Evolutionary conservation across 2,888 invertebrate genomes (phyloP), one percentile per base, ranked within the genome.

Genomic region (Lamproptera curius): DNA sequence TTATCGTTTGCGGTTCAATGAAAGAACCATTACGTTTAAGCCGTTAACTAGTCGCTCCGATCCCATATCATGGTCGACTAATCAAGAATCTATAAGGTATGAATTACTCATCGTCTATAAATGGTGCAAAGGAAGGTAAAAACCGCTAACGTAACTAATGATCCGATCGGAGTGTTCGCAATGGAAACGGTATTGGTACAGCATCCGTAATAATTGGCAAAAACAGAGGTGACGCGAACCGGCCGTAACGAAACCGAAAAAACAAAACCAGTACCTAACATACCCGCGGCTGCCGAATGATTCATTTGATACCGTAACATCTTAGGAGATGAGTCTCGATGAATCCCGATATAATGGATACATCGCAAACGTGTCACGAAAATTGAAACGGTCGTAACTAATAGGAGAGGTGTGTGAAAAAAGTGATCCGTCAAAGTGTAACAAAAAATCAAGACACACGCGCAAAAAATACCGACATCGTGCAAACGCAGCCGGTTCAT

Each of bases 401-500:
- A 50, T 42, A 46, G 34, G 13, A 20, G 33, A 20, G 23, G 16
- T 15, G n/a, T n/a, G n/a, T 9, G 33, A 46, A 46, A 45, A n/a
- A 42, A 48, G 28, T 47, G 42, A 42, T 47, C 33, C 31, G 47
- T 38, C 37, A 47, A 42, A 13, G 37, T 16, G 16, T 11, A 9
- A 52, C 50, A 52, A 51, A 48, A 23, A 15, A 13, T 46, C 47
- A 23, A 10, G 40, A 31, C 34, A 13, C 16, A 11, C 17, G 40
- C 40, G n/a, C 31, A 33, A 33, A 38, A 44, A 50, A 55, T n/a
- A n/a, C n/a, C n/a, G 50, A 53, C 45, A 45, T n/a, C 52, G 39
- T 53, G 58, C 57, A 52, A 52, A 58, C 59, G 51, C 41, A 59
- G 59, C 60, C 59, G 63, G 65, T 66, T 56, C 56, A 73, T 74